Conservation (phyloP, 2,113 vertebrate species). For the Crotalus tigris region DNA sequence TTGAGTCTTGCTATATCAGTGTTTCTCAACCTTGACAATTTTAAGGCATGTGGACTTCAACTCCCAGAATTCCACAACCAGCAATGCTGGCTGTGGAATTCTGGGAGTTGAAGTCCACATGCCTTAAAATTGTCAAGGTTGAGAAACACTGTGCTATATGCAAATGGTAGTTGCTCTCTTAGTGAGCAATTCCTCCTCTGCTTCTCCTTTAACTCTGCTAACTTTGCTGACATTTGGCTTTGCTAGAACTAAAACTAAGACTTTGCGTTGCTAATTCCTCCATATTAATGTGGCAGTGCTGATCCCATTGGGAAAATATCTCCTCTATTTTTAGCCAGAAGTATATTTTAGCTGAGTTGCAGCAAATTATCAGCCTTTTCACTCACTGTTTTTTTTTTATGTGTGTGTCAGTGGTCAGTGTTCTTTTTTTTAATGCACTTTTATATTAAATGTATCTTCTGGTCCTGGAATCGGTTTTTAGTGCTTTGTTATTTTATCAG, state of each 20-base stretch:
- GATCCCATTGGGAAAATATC: neutral
- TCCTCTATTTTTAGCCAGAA: neutral
- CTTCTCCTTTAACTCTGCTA: neutral
- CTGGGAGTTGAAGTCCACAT: too few species aligned
- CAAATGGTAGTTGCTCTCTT: neutral
- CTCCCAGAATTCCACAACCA: too few species aligned
- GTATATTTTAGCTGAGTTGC: neutral
- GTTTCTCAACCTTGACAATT: too few species aligned
- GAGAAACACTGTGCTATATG: neutral
- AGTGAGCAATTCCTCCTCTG: neutral
- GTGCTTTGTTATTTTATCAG: neutral
- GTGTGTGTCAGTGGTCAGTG: neutral
- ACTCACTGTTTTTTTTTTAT: neutral
- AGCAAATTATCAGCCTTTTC: neutral
- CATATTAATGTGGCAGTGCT: neutral
- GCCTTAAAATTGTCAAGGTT: too few species aligned
- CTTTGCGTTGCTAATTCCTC: neutral
- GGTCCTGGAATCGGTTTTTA: neutral
- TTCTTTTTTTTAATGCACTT: neutral
- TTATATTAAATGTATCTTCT: neutral
- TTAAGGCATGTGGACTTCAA: too few species aligned
- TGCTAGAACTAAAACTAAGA: neutral
- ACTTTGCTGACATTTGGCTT: neutral
- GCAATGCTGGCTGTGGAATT: too few species aligned
- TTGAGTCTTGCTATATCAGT: neutral